Conservation (phyloP, 2,797 vertebrate species). For the Halcyon badia region DNA sequence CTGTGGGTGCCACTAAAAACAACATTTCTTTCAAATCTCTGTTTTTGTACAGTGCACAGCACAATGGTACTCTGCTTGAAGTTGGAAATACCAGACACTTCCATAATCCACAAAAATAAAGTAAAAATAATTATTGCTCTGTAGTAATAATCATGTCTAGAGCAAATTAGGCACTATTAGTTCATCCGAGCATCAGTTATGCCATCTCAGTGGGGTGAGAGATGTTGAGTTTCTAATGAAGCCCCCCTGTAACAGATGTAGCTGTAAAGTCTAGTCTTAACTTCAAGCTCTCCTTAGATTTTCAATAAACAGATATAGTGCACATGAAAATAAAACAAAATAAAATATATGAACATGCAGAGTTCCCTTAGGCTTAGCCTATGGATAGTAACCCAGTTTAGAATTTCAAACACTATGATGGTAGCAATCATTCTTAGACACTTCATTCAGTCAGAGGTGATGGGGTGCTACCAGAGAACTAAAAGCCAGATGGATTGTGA, state of each 20-base stretch:
- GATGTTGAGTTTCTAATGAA: neutral
- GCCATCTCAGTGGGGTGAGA: neutral
- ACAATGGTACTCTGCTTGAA: conserved; percentile 15
- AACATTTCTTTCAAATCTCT: conserved; percentile 54
- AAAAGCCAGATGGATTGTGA: conserved; percentile 53
- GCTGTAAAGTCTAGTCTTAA: neutral
- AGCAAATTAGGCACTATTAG: neutral
- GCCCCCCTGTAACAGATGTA: neutral
- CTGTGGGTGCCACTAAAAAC: conserved; percentile 67
- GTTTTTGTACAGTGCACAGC: neutral
- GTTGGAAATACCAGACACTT: neutral
- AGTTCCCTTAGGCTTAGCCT: neutral
- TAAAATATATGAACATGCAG: neutral
- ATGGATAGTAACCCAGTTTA: conserved; percentile 6
- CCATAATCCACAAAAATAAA: neutral
- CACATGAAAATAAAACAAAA: conserved; percentile 15
- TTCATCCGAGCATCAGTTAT: neutral
- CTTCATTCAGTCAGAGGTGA: neutral
- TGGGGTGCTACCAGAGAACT: conserved; percentile 16
- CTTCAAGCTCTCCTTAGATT: neutral
- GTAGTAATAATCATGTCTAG: neutral
- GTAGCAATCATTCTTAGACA: neutral
- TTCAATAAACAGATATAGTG: neutral
- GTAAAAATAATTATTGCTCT: neutral
- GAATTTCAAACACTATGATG: neutral